Conservation (phyloP, 2,888 invertebrate species). For the Drosophila flavopinicola region DNA sequence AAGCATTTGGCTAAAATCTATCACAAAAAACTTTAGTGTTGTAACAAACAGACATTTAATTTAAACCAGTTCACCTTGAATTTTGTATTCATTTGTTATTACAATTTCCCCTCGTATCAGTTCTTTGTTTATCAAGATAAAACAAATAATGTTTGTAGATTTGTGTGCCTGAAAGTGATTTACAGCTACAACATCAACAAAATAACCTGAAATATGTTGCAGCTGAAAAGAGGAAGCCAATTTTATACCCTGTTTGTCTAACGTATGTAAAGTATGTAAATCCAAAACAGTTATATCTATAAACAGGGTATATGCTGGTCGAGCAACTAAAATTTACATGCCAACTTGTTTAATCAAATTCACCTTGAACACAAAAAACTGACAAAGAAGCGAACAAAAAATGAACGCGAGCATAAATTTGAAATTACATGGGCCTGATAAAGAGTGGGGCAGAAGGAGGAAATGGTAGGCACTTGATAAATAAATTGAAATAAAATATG, state of each 20-base stretch:
- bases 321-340: not conserved
- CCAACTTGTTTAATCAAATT: constrained; percentile 57
- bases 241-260: not conserved
- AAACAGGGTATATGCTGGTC: constrained; percentile 11
- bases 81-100: constrained; percentile 23
- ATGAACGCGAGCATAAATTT: constrained; percentile 40
- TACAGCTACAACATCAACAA: constrained; percentile 38
- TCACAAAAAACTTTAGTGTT: constrained; percentile 2
- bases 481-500: constrained; percentile 57
- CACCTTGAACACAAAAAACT: constrained; percentile 66
- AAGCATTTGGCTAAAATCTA: not conserved
- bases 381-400: constrained; percentile 30
- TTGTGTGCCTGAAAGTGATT: constrained; percentile 41
- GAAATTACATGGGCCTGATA: constrained; percentile 68
- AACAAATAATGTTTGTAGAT: constrained; percentile 20
- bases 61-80: constrained; percentile 39
- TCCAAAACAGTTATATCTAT: no score
- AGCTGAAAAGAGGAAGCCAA: not conserved
- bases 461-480: constrained; percentile 41
- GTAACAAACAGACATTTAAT: constrained; percentile 1
- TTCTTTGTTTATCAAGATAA: not conserved
- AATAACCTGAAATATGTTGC: constrained; percentile 1
- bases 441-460: constrained; percentile 18
- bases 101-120: constrained; percentile 13
- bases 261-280: not conserved